Evolutionary conservation across 2,113 vertebrate genomes (phyloP).

Genomic region (Amazona vittata): DNA sequence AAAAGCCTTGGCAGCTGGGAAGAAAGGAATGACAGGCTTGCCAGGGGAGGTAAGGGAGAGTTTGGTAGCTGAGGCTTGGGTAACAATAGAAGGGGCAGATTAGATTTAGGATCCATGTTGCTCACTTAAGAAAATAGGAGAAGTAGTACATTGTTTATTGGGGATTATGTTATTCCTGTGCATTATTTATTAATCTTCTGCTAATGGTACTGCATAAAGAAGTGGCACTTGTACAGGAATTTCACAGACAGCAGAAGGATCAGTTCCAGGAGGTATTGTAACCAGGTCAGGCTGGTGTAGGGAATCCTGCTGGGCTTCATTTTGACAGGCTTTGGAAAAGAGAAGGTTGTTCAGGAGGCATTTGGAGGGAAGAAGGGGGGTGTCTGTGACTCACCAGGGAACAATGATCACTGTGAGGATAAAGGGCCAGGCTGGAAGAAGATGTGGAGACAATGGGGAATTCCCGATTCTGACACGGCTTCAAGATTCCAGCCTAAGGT

Average conservation of each 20-base stretch:
- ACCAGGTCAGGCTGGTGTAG: constrained; percentile 48
- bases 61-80: constrained; percentile 17
- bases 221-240: constrained; percentile 31
- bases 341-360: constrained; percentile 44
- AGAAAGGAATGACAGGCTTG: constrained; percentile 51
- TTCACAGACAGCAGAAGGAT: constrained; percentile 46
- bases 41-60: background rate
- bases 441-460: constrained; percentile 23
- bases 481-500: constrained; percentile 21
- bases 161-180: constrained; percentile 36
- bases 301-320: constrained; percentile 46
- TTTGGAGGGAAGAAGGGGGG: background rate
- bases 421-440: constrained; percentile 52
- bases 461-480: background rate
- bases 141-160: constrained; percentile 22
- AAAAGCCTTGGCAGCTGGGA: constrained; percentile 31
- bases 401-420: constrained; percentile 27
- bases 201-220: constrained; percentile 47
- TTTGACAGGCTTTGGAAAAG: constrained; percentile 58
- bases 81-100: constrained; percentile 47
- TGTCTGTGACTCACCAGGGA: constrained; percentile 48
- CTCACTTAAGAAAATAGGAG: constrained; percentile 32
- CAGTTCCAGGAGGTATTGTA: constrained; percentile 49
- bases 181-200: constrained; percentile 49
- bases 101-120: constrained; percentile 53